These are phyloP conservation scores for Andrena marginata DNA, from an alignment of 2,888 invertebrate genomes.

Conservation along the genomic window DNA sequence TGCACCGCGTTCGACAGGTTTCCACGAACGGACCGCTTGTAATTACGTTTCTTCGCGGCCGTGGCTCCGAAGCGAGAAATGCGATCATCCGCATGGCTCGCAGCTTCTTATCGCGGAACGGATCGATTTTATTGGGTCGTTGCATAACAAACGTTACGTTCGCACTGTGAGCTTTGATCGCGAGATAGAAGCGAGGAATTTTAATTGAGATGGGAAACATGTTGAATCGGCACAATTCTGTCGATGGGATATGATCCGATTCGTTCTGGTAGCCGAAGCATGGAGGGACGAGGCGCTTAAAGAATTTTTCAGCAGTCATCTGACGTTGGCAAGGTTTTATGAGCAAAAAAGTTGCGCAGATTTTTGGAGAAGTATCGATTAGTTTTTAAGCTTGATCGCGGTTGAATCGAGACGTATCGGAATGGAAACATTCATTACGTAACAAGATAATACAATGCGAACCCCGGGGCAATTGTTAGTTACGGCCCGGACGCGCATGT, in stretches of 20 bases:
- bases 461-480: slow-evolving; percentile 18
- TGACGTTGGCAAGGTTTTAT: too few species aligned
- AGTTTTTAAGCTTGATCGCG: too few species aligned
- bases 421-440: background rate
- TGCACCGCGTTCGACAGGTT: slow-evolving; percentile 18
- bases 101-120: slow-evolving; percentile 15
- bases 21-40: slow-evolving; percentile 32
- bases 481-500: background rate
- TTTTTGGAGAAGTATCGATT: too few species aligned
- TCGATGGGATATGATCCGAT: too few species aligned
- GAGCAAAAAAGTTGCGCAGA: too few species aligned
- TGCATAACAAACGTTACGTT: too few species aligned
- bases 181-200: too few species aligned
- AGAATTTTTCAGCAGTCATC: too few species aligned
- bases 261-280: too few species aligned
- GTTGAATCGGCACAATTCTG: too few species aligned
- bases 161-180: background rate
- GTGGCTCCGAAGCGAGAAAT: background rate
- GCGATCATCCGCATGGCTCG: background rate
- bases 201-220: too few species aligned
- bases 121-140: background rate
- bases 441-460: background rate
- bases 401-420: background rate
- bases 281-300: too few species aligned
- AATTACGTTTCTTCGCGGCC: slow-evolving; percentile 28